These are phyloP conservation scores for Mesorhabditis sp. DNA, from an alignment of 2,888 invertebrate species.

Conservation along the genomic window DNA sequence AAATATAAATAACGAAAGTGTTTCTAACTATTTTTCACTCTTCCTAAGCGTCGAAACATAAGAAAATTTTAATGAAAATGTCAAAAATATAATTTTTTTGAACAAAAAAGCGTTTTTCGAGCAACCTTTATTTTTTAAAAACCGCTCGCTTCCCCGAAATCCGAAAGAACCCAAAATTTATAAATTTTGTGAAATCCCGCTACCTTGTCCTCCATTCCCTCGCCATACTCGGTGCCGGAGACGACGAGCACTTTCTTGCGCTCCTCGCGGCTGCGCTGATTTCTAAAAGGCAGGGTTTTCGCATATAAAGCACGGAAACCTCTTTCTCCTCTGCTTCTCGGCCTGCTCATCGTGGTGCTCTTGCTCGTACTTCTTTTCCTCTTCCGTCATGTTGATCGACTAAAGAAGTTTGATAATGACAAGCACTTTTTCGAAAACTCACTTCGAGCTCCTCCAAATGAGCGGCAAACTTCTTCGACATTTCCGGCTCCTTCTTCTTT, in stretches of 20 bases:
- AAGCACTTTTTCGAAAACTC: slow-evolving; percentile 11
- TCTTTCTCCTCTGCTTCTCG: too few species aligned
- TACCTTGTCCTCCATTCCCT: slow-evolving; percentile 1
- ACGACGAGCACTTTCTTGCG: neutral
- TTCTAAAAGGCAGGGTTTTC: neutral
- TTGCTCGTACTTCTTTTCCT: slow-evolving; percentile 14
- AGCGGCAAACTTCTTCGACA: neutral
- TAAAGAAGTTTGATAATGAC: slow-evolving; percentile 18
- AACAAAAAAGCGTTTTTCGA: too few species aligned
- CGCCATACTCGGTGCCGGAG: neutral
- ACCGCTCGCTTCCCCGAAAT: too few species aligned
- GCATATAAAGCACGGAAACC: too few species aligned
- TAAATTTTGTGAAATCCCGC: too few species aligned
- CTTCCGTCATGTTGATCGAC: slow-evolving; percentile 22
- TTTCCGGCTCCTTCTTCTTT: slow-evolving; percentile 6
- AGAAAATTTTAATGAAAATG: too few species aligned
- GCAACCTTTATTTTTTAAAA: too few species aligned
- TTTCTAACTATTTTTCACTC: too few species aligned
- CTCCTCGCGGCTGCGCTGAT: neutral
- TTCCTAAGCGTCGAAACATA: too few species aligned
- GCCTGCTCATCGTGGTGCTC: neutral
- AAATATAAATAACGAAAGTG: too few species aligned
- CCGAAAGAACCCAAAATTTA: neutral
- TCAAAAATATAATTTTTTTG: too few species aligned
- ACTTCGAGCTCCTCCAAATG: too few species aligned